Percentiles rank a stretch among this genome's conserved stretches.
Conservation (phyloP, 2,888 invertebrate species). For the Pyrgus malvae region DNA sequence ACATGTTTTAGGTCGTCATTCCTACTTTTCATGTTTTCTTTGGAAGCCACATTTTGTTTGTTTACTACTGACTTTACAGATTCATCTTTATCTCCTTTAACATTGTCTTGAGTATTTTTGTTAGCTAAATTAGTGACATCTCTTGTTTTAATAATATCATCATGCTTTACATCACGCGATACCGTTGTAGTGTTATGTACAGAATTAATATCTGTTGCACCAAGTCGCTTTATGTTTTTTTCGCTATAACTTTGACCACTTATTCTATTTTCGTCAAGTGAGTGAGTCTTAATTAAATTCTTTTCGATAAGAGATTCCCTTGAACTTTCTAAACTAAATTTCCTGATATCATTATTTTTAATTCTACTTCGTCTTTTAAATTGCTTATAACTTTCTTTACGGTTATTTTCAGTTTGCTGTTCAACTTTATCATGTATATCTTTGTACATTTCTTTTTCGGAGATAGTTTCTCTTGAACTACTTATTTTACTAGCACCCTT, state of each 20-base stretch:
- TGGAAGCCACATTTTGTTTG: background rate
- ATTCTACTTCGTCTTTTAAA: slow-evolving; percentile 16
- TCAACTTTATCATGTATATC: background rate
- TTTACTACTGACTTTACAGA: background rate
- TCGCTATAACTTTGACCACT: no score
- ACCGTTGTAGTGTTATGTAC: no score
- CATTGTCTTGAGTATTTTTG: background rate
- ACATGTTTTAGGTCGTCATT: no score
- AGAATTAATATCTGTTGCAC: no score
- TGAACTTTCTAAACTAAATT: slow-evolving; percentile 3
- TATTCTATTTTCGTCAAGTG: slow-evolving; percentile 14
- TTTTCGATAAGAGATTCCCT: background rate
- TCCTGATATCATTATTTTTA: background rate
- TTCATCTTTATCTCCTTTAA: background rate
- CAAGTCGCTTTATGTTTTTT: no score
- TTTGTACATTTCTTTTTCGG: background rate
- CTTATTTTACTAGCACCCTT: background rate
- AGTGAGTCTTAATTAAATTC: background rate
- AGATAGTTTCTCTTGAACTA: background rate
- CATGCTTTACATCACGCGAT: background rate
- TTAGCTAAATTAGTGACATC: background rate
- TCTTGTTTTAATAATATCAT: background rate
- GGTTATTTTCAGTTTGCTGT: background rate
- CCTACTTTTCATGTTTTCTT: no score
- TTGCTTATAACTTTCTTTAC: slow-evolving; percentile 7